Evolutionary conservation across 2,797 vertebrate genomes (phyloP).

Genomic region (Myotis vivesi): DNA sequence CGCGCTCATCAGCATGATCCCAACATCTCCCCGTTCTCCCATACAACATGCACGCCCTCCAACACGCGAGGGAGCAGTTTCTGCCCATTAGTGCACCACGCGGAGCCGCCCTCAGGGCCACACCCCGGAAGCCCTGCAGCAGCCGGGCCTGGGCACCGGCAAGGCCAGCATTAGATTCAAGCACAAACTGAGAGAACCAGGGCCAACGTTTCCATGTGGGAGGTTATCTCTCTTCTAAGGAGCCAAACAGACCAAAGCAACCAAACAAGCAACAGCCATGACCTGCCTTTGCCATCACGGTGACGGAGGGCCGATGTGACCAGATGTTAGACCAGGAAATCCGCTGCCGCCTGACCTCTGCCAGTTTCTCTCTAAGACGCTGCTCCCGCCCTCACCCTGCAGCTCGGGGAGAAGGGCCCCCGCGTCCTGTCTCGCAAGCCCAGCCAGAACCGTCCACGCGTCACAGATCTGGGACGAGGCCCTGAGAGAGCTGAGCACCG

Average conservation of each 20-base stretch:
- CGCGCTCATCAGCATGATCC: too few species aligned
- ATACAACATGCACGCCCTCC: too few species aligned
- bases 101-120: too few species aligned
- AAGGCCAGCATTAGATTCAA: neutral
- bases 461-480: too few species aligned
- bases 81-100: too few species aligned
- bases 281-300: neutral
- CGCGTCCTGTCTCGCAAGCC: neutral
- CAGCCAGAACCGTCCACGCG: too few species aligned
- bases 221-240: neutral
- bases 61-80: too few species aligned
- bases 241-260: neutral
- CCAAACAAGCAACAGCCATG: neutral
- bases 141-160: too few species aligned
- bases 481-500: too few species aligned
- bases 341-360: neutral
- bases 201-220: neutral
- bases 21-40: too few species aligned
- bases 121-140: too few species aligned
- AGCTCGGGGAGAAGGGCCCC: too few species aligned
- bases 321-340: neutral
- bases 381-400: neutral
- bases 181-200: neutral
- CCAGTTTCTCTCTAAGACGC: neutral
- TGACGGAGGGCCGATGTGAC: neutral